Evolutionary conservation across 2,797 vertebrate species (phyloP).

Genomic region (Chaetophractus vellerosus): DNA sequence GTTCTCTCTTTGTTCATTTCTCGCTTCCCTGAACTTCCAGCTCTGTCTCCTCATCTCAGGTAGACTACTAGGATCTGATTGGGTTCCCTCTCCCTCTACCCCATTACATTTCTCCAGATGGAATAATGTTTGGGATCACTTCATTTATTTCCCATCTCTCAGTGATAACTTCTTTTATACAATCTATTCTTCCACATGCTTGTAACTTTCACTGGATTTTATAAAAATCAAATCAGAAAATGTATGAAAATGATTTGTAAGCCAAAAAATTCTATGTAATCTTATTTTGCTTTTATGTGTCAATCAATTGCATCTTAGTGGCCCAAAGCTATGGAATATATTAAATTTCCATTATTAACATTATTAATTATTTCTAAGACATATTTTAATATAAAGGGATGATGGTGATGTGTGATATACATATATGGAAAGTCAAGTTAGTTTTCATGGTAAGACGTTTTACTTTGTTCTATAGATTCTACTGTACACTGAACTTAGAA

Average conservation of each 20-base stretch:
- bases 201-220: not conserved
- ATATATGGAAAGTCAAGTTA: not conserved
- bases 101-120: not conserved
- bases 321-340: not conserved
- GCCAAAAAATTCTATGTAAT: not conserved
- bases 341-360: not conserved
- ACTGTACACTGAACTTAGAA: not conserved
- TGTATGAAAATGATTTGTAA: not conserved
- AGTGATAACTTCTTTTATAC: not conserved
- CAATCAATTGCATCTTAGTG: not conserved
- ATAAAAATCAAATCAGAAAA: not conserved
- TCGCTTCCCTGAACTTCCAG: not conserved
- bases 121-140: not conserved
- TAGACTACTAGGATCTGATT: not conserved
- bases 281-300: not conserved
- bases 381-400: conserved; percentile 11
- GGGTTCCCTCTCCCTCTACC: not conserved
- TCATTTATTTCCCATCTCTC: not conserved
- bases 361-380: not conserved
- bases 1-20: not conserved
- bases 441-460: not conserved
- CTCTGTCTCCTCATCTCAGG: not conserved
- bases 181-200: not conserved
- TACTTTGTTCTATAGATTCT: not conserved
- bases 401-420: not conserved